These are phyloP conservation scores for Alethe castanea DNA, from an alignment of 2,113 vertebrate species.

Conservation along the genomic window DNA sequence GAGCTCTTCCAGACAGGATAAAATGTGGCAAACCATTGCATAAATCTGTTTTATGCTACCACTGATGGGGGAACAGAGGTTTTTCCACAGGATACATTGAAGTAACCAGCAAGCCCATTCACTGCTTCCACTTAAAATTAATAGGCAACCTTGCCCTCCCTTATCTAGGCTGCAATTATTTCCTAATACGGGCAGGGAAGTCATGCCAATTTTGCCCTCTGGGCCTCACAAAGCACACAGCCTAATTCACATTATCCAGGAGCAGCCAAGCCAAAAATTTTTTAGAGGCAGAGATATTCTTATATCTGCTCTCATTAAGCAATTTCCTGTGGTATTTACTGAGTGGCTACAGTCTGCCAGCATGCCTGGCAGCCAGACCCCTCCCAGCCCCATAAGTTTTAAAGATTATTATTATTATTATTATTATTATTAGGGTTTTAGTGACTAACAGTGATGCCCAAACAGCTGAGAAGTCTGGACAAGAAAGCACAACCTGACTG, in stretches of 20 bases:
- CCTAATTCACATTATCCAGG: neutral
- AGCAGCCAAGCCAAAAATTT: slow-evolving; percentile 18
- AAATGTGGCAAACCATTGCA: neutral
- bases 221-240: neutral
- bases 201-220: slow-evolving; percentile 29
- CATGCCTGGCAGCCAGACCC: neutral
- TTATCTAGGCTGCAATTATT: slow-evolving; percentile 33
- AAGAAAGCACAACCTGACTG: neutral
- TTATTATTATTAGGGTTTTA: neutral
- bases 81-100: neutral
- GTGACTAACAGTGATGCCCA: neutral
- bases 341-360: slow-evolving; percentile 10
- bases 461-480: neutral
- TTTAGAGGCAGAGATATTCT: slow-evolving; percentile 1
- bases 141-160: slow-evolving; percentile 16
- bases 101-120: neutral
- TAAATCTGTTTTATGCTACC: neutral
- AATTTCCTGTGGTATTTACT: slow-evolving; percentile 56
- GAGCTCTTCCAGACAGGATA: neutral
- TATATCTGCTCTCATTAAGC: slow-evolving; percentile 50
- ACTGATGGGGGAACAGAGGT: neutral
- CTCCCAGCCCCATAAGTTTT: neutral
- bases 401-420: neutral
- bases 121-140: neutral
- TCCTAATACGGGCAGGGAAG: slow-evolving; percentile 1